Base-by-base conservation (phyloP, 23 tunicate species). In the Ciona savignyi region DNA sequence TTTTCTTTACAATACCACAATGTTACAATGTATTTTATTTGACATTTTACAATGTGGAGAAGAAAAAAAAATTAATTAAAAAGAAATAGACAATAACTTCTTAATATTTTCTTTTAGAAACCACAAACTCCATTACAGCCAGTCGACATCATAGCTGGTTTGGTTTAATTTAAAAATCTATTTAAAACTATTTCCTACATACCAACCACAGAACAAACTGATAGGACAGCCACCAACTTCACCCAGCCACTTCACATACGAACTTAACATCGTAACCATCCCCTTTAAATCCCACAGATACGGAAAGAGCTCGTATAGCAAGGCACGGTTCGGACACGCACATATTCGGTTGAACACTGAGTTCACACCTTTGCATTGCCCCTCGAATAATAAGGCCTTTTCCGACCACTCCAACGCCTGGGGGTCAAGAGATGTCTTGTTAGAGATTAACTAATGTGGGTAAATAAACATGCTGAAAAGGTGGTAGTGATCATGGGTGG, bases 221-320 rank as follows among this genome's bases (percentile, higher is more conserved):
- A 49, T 42, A 15, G 9, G 9, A 15, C 15, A 6, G 11, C 9
- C 15, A 42, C 9, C 9, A 42, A 30, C 82, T n/a, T 79, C 69
- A 91, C 97, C 91, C 64, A 91, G 80, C 97, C 97, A 91, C 62
- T 91, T 87, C 3, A 85, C 79, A 61, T 84, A 91, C n/a, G 97
- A 84, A 24, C 97, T 81, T 27, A 91, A 66, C 97, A 91, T 91
- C 32, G 83, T 66, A 4, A 84, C 77, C 3, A 91, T 78, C 23
- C 97, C 97, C 76, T 78, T 91, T 78, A 91, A 71, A 68, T 91
- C 97, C 86, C 87, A 91, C 24, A 91, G 29, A 42, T 91, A 91
- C 20, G 97, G 97, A 76, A 77, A 91, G 21, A 91, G 23, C 62
- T 91, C 97, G 60, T 79, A 91, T 22, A 91, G 86, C 77, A 91